Evolutionary conservation across 1,140 invertebrate genomes (phyloP).

Genomic region (Oncopodura yosiiana): DNA sequence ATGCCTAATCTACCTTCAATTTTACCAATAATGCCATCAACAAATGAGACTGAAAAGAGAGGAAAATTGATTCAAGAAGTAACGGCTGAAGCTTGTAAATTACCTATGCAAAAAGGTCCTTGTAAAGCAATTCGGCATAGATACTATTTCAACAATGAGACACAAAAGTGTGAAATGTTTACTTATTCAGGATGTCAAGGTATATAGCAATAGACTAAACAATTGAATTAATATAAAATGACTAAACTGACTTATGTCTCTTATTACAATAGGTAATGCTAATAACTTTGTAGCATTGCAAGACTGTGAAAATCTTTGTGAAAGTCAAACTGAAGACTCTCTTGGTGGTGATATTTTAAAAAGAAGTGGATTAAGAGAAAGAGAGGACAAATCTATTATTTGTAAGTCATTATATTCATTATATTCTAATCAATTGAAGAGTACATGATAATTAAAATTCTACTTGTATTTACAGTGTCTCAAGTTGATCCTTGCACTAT

Average conservation of each 20-base stretch:
- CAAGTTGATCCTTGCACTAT: conserved; percentile 59
- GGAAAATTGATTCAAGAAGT: neutral
- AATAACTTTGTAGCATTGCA: conserved; percentile 62
- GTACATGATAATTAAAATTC: neutral
- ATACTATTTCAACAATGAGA: conserved; percentile 29
- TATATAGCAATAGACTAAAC: too few species aligned
- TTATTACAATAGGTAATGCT: too few species aligned
- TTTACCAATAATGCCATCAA: neutral
- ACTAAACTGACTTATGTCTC: too few species aligned
- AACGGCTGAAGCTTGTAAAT: conserved; percentile 8
- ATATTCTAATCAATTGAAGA: neutral
- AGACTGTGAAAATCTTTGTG: conserved; percentile 56
- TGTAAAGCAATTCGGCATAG: conserved; percentile 28
- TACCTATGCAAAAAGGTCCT: conserved; percentile 11
- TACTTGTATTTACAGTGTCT: conserved; percentile 13
- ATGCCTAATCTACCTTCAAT: neutral
- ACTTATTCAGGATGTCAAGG: conserved; percentile 68
- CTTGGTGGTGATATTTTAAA: conserved; percentile 35
- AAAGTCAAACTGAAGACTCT: conserved; percentile 35
- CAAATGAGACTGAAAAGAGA: neutral
- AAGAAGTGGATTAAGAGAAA: conserved; percentile 20
- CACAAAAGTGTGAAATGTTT: conserved; percentile 55
- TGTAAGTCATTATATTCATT: neutral
- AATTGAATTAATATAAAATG: too few species aligned
- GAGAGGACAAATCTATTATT: neutral